Evolutionary conservation across 2,797 vertebrate species (phyloP).

Genomic region (Threskiornis aethiopicus): DNA sequence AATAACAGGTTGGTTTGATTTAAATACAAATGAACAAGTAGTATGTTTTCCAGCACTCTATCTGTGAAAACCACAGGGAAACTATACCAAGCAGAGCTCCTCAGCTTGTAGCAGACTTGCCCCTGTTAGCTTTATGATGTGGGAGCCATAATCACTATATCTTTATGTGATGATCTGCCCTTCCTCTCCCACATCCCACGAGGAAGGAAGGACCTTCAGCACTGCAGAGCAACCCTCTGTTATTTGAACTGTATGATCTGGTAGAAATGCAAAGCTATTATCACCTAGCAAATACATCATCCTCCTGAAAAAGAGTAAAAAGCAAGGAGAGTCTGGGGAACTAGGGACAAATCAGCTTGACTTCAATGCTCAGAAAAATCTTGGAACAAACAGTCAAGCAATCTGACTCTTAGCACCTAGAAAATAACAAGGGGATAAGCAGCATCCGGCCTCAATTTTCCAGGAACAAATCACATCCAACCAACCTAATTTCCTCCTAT

Average conservation of each 20-base stretch:
- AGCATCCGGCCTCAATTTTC: constrained; percentile 35
- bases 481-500: constrained; percentile 28
- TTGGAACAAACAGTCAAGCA: background rate
- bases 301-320: constrained; percentile 1
- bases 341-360: constrained; percentile 11
- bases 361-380: constrained; percentile 16
- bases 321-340: constrained; percentile 9
- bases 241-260: background rate
- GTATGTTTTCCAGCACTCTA: background rate
- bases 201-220: background rate
- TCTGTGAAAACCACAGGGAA: background rate
- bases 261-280: constrained; percentile 46
- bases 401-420: constrained; percentile 40
- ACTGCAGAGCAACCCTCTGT: background rate
- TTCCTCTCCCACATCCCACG: background rate
- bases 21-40: background rate
- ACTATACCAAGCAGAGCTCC: background rate
- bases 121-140: background rate
- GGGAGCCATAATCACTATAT: background rate
- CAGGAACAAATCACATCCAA: constrained; percentile 27
- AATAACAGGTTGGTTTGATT: background rate
- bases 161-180: background rate
- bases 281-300: constrained; percentile 48
- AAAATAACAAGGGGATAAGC: constrained; percentile 14
- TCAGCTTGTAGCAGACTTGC: background rate